Base-by-base conservation (phyloP, 2,797 vertebrate species). In the Peromyscus nudipes region DNA sequence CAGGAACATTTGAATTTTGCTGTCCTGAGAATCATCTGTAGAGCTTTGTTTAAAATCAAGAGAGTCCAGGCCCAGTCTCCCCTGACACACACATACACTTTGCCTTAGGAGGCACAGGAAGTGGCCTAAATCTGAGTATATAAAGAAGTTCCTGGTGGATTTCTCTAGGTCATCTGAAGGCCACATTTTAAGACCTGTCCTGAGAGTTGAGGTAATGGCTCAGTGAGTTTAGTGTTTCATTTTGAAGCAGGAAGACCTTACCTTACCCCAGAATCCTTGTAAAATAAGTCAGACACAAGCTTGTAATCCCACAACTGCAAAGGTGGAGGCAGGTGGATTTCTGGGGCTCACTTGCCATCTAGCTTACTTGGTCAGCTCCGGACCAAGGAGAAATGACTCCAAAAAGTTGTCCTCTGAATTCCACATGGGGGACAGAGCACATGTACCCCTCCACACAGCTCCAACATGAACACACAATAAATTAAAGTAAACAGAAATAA, bases 31-130 rank as follows among this genome's bases (percentile, higher is more conserved):
- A 64, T 91, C 37, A 65, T 71, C n/a, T 34, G 12, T 29, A 11
- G 60, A 29, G 69, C 67, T 94, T 77, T n/a, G 27, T 73, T 79
- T 85, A 75, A 91, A 96, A 84, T 76, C 69, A 96, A 57, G 82
- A 49, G 37, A 83, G 76, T 87, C n/a, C 49, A 60, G 43, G 25
- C 17, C 82, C n/a, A 2, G 14, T 77, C 25, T 4, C 4, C 40
- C 6, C 14, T 7, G 21, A 40, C 12, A 37, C 34, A 80, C n/a
- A 76, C 31, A 80, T 27, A 76, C 31, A 73, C 84, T 52, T 52
- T 40, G 49, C n/a, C 25, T 71, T 37, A 40, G 37, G 52, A 83
- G 9, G 29, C 40, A 37, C 40, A 67, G 21, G 34, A 77, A 77
- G 31, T 23, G n/a, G 2, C 46, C 57, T 65, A 49, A 83, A 62